Percentiles rank a stretch among this genome's conserved stretches.
Evolutionary conservation across 2,113 vertebrate genomes (phyloP).

Genomic region (Cephalopterus ornatus): DNA sequence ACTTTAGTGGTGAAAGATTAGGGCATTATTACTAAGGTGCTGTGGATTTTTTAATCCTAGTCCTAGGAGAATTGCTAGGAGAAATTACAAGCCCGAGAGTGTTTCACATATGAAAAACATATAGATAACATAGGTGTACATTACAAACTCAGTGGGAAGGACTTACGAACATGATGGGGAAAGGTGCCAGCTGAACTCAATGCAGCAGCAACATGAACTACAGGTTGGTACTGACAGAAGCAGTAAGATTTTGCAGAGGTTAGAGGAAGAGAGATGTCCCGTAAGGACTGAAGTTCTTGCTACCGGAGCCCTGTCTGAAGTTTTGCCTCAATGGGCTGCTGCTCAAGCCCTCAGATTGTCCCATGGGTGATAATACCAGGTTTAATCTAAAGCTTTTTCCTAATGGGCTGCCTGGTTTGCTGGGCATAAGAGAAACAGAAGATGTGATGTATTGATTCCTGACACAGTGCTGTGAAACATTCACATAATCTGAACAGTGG

Average conservation of each 20-base stretch:
- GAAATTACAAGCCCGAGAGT: not conserved
- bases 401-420: not conserved
- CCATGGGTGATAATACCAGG: not conserved
- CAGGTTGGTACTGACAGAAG: not conserved
- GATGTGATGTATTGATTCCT: not conserved
- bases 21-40: rapidly evolving
- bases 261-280: not conserved
- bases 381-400: not conserved
- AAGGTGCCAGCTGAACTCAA: not conserved
- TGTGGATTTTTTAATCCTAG: not conserved
- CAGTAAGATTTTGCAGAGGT: not conserved
- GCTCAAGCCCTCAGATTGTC: not conserved
- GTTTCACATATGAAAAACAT: not conserved
- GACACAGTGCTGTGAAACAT: not conserved
- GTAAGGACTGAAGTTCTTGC: not conserved
- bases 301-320: not conserved
- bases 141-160: not conserved
- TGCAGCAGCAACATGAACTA: not conserved
- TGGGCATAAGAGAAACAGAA: not conserved
- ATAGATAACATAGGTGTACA: not conserved
- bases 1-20: not conserved
- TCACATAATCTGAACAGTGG: not conserved
- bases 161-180: not conserved
- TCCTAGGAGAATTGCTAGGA: not conserved
- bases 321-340: not conserved